Base-by-base conservation (phyloP, 2,888 invertebrate species). In the Meganola albula region DNA sequence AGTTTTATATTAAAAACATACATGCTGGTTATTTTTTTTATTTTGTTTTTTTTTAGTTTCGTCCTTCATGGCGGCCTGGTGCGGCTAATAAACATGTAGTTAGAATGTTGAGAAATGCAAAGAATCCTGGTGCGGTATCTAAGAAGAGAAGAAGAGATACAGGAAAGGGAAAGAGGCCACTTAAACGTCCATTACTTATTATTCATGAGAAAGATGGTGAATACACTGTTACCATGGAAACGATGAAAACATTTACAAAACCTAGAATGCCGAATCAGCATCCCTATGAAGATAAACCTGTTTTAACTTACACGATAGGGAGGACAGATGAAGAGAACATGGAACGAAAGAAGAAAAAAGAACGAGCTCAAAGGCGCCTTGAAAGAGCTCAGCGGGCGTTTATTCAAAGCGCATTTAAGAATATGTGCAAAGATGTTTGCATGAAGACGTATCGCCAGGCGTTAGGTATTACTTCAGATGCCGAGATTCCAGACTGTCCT, bases 371-470 rank as follows among this genome's bases (percentile, higher is more conserved):
- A 21, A 69, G 83, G 42, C 60, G 80, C 6, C 58, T 82, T 1
- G 79, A 82, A 44, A 74, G 77, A 56, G 71, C 62, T 27, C 74
- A 83, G 44, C 72, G 83, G 6, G 58, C 65, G 23, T 84, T 77
- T 37, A 74, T 85, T 37, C 77, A 84, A 41, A 75, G 74, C 33
- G 68, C 83, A 21, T 85, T 84, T 43, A 68, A 47, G 34, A 70
- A 85, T 35, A 71, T 84, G 69, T 85, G 85, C 39, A 49, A 77
- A 26, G 83, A 85, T 23, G 82, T 85, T 39, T 85, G 85, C 44
- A 30, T 77, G 2, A 82, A 79, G 47, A 80, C 85, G 9, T 85
- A 84, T 42, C 75, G 78, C 45, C 84, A 85, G 57, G 85, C 84
- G 1, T 57, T 85, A 1, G 76, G 74, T 10, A 64, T 84, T 36